Conservation (phyloP, 2,797 vertebrate species). For the Eulemur coronatus region DNA sequence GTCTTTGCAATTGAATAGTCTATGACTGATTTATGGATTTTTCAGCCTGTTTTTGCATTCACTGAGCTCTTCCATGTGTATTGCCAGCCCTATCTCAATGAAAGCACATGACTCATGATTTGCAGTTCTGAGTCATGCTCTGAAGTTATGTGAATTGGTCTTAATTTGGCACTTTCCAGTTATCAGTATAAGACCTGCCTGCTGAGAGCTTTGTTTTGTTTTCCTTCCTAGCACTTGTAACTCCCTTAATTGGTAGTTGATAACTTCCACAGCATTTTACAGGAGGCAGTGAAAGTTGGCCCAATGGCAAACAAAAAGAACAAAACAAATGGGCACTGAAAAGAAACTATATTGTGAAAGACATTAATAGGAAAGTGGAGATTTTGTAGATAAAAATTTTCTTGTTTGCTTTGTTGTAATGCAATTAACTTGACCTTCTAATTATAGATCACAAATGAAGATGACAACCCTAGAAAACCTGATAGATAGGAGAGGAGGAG, state of each 20-base stretch:
- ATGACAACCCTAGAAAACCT: background rate
- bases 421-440: background rate
- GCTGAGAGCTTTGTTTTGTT: constrained; percentile 74
- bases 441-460: background rate
- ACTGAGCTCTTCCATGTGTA: background rate
- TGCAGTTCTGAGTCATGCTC: constrained; percentile 58
- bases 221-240: constrained; percentile 74
- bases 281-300: constrained; percentile 49
- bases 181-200: constrained; percentile 63
- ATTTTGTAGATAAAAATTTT: constrained; percentile 1
- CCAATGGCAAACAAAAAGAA: constrained; percentile 22
- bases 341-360: constrained; percentile 16
- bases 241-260: constrained; percentile 72
- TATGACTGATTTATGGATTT: background rate
- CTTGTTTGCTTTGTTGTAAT: constrained; percentile 13
- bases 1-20: background rate
- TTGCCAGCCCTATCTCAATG: background rate
- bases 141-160: constrained; percentile 69
- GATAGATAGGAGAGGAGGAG: background rate
- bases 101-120: constrained; percentile 58
- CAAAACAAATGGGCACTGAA: constrained; percentile 37
- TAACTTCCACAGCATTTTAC: constrained; percentile 71
- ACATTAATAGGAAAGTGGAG: constrained; percentile 11
- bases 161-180: constrained; percentile 69
- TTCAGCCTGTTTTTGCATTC: background rate